Evolutionary conservation across 2,113 vertebrate genomes (phyloP), one percentile per base, ranked within the genome.

Genomic region (Aythya baeri): DNA sequence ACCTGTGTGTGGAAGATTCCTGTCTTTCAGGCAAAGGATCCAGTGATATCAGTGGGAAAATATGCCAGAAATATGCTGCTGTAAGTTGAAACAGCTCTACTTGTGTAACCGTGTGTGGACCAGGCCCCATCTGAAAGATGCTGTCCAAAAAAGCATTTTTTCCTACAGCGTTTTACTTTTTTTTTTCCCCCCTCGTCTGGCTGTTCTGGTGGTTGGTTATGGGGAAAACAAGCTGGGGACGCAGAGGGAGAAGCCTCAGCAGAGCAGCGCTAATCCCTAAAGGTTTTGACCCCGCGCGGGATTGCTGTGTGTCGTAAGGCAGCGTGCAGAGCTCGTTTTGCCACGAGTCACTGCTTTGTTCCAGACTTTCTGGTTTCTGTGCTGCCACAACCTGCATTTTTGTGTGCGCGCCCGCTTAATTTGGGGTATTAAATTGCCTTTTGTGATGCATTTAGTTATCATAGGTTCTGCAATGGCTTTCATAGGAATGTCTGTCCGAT

Each of bases 291-390:
- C 61, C 80, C 32, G 52, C 68, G 38, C 10, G 1, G 29, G 10
- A 59, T 86, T 58, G 34, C 66, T 78, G 31, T 38, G 34, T 86
- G 83, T 88, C 0, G 16, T 77, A 59, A 93, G 63, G 71, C 55
- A 74, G 63, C 1, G 11, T 32, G 46, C 43, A 61, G 90, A 62
- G 80, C 58, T 92, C 71, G 15, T 49, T 83, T 78, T 88, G 83
- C 83, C 62, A 75, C 32, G 8, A 93, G 57, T 94, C 89, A 75
- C 83, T 1, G 0, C 83, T 96, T 91, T 94, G 88, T 96, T 96
- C 91, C 87, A 67, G 95, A 93, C 58, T 94, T 96, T 96, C 93
- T 96, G 79, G 79, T 96, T 96, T 67, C 76, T 58, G 0, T 94
- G 17, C 73, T 88, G 83, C 86, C 1, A 3, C 73, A 86, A 62